phyloP scores from a whole-genome alignment of 2,113 vertebrate genomes.

The Hirundichthys speculiger region DNA sequence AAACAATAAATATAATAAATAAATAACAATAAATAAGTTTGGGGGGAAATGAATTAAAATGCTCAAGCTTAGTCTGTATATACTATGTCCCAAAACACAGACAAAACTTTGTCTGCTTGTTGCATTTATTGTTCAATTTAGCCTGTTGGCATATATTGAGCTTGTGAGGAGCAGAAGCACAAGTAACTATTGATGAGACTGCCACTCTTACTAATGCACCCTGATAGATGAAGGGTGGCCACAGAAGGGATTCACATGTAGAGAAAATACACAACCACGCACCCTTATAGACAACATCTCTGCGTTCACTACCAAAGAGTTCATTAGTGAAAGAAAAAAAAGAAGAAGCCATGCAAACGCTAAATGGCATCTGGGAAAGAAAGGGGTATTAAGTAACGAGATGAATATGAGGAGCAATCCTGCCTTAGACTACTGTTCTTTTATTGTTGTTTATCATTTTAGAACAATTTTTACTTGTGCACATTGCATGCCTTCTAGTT shows the following conservation, averaged over 20 bases:
- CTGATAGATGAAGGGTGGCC: constrained; percentile 60
- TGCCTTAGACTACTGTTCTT: too few relatives aligned
- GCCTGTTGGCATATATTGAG: constrained; percentile 35
- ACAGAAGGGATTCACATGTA: constrained; percentile 39
- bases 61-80: constrained; percentile 5
- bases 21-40: too few relatives aligned
- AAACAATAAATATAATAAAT: too few relatives aligned
- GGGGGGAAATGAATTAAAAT: too few relatives aligned
- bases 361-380: constrained; percentile 1
- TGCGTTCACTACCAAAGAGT: constrained; percentile 12
- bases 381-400: background rate
- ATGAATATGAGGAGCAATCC: background rate
- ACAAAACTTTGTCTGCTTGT: constrained; percentile 19
- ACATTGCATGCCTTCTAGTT: too few relatives aligned
- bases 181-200: constrained; percentile 72
- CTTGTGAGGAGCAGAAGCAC: constrained; percentile 48
- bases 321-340: constrained; percentile 20
- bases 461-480: too few relatives aligned
- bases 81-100: constrained; percentile 13
- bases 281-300: constrained; percentile 17
- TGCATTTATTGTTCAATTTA: constrained; percentile 33
- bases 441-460: too few relatives aligned
- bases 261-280: constrained; percentile 8
- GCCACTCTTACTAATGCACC: constrained; percentile 67
- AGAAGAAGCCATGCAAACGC: background rate